These are phyloP conservation scores for Myrmophylax atrothorax DNA, from an alignment of 2,113 vertebrate genomes.

Conservation along the genomic window DNA sequence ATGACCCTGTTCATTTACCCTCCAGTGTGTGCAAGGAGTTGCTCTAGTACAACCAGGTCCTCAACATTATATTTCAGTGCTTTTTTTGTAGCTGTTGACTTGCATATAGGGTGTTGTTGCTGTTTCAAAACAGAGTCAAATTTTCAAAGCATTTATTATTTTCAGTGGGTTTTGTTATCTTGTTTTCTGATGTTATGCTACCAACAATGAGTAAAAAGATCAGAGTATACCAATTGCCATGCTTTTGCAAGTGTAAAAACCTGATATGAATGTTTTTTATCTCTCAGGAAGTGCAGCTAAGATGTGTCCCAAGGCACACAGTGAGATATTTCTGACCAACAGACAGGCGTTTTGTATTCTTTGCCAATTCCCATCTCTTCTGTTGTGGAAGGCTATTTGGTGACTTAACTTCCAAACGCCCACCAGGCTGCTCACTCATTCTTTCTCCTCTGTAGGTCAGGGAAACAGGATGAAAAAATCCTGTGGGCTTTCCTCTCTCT, in stretches of 20 bases:
- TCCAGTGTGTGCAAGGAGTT: neutral
- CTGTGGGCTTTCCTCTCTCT: neutral
- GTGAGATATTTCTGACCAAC: neutral
- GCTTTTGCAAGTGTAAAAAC: neutral
- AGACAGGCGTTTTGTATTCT: fast-evolving
- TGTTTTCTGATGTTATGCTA: neutral
- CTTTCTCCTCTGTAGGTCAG: neutral
- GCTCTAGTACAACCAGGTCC: neutral
- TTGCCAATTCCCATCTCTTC: neutral
- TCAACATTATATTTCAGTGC: neutral
- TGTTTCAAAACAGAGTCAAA: neutral
- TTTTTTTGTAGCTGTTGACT: neutral
- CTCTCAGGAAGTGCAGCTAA: neutral
- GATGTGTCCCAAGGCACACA: neutral
- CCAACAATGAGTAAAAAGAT: neutral
- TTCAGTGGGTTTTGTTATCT: neutral
- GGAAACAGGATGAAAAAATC: neutral
- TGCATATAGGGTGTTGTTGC: neutral
- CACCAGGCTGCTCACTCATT: neutral
- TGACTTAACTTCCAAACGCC: neutral
- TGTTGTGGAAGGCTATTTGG: neutral
- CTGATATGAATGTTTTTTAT: neutral
- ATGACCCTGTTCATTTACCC: neutral
- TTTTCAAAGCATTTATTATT: neutral
- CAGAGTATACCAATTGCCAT: neutral